Percentiles rank a stretch among this genome's conserved stretches.
phyloP scores from a whole-genome alignment of 2,888 invertebrate genomes.

The Leptothorax acervorum region DNA sequence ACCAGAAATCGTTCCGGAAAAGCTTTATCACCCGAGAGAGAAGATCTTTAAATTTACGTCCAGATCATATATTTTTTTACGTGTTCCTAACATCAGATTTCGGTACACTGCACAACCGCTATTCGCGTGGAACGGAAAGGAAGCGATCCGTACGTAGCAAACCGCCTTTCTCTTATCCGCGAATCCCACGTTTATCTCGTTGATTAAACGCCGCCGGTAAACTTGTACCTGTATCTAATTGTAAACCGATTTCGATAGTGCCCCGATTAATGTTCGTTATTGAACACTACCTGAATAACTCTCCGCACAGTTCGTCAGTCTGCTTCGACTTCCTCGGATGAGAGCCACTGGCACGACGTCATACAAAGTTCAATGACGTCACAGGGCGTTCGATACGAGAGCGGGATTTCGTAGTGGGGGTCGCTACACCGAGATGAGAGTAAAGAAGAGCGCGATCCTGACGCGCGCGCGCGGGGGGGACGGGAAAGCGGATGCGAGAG shows the following conservation, averaged over 20 bases:
- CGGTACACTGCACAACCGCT: neutral
- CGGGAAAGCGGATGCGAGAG: constrained; percentile 55
- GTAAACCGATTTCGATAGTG: neutral
- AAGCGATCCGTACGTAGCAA: neutral
- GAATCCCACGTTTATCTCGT: neutral
- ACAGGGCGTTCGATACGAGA: constrained; percentile 81
- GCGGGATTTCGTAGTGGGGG: constrained; percentile 70
- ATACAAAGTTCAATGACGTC: constrained; percentile 82
- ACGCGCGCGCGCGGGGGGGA: neutral
- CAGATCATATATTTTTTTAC: neutral
- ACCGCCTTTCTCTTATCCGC: neutral
- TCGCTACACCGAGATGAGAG: constrained; percentile 69
- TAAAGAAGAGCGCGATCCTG: constrained; percentile 66
- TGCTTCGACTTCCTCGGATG: constrained; percentile 52
- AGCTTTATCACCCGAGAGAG: neutral
- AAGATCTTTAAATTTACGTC: neutral
- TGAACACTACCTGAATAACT: neutral
- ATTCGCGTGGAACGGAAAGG: neutral
- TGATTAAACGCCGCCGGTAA: neutral
- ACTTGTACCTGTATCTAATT: neutral
- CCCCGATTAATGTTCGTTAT: constrained; percentile 17
- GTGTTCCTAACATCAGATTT: neutral
- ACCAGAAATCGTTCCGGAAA: neutral
- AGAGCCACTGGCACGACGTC: constrained; percentile 80
- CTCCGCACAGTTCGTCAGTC: neutral